phyloP scores from a whole-genome alignment of 1,140 invertebrate genomes.

The Galleria mellonella region DNA sequence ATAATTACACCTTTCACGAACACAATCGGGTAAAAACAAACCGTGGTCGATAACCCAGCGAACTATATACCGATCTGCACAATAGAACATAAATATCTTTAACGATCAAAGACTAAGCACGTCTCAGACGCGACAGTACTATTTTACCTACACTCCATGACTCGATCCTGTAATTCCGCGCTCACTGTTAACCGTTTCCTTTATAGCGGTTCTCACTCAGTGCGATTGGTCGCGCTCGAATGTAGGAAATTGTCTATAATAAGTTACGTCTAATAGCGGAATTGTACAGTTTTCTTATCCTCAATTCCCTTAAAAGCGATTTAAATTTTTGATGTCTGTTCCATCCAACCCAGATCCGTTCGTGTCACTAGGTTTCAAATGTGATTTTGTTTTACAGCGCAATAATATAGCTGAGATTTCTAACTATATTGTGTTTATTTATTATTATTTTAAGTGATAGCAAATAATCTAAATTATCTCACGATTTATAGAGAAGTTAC shows the following conservation, averaged over 20 bases:
- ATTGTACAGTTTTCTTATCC: constrained; percentile 41
- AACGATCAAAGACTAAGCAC: constrained; percentile 35
- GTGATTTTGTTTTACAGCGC: not conserved
- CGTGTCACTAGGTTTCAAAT: constrained; percentile 14
- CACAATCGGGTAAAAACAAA: not conserved
- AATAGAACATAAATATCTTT: constrained; percentile 39
- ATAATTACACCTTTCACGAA: too few relatives aligned
- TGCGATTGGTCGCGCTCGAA: constrained; percentile 51
- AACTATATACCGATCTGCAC: constrained; percentile 15
- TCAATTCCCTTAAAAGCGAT: constrained; percentile 35
- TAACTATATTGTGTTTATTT: too few relatives aligned
- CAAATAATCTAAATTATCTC: too few relatives aligned
- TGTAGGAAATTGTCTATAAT: constrained; percentile 60
- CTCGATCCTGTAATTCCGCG: constrained; percentile 38
- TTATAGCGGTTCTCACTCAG: constrained; percentile 59
- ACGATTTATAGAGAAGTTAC: too few relatives aligned
- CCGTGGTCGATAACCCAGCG: not conserved
- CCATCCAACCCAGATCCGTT: too few relatives aligned
- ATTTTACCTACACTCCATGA: constrained; percentile 33
- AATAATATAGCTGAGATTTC: constrained; percentile 1
- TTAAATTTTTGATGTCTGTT: constrained; percentile 43
- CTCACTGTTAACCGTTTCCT: constrained; percentile 44
- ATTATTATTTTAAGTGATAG: too few relatives aligned
- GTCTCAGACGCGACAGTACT: constrained; percentile 19
- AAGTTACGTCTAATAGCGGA: constrained; percentile 49